Evolutionary conservation across 2,797 vertebrate species (phyloP).

Genomic region (Falco naumanni): DNA sequence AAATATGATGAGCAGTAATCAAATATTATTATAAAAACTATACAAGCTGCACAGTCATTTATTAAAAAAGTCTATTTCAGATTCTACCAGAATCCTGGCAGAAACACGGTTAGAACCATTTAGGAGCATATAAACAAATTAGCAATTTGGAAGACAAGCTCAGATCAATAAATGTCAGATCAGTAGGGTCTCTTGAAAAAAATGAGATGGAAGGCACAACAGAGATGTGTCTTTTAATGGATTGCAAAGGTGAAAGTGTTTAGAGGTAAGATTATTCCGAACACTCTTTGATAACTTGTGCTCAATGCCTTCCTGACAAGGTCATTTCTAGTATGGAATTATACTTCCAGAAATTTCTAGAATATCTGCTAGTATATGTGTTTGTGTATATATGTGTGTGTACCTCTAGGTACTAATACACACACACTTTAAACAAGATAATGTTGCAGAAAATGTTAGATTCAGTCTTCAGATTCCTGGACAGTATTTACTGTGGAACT

Average conservation of each 20-base stretch:
- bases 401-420: background rate
- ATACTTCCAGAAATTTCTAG: background rate
- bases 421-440: background rate
- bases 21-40: background rate
- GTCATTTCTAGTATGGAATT: background rate
- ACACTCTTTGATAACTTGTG: background rate
- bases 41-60: background rate
- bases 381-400: background rate
- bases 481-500: background rate
- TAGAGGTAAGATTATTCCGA: conserved; percentile 20
- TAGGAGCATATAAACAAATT: conserved; percentile 22
- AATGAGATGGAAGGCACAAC: background rate
- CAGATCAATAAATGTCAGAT: conserved; percentile 42
- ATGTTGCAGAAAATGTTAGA: background rate
- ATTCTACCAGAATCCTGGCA: background rate
- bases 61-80: background rate
- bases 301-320: background rate
- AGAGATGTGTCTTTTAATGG: background rate
- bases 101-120: background rate
- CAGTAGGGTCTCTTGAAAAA: background rate
- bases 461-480: background rate
- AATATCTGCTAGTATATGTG: background rate
- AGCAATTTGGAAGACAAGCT: conserved; percentile 30
- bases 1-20: background rate
- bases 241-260: conserved; percentile 23